Evolutionary conservation across 2,888 invertebrate genomes (phyloP).

Genomic region (Drosophila pseudotalamancana): DNA sequence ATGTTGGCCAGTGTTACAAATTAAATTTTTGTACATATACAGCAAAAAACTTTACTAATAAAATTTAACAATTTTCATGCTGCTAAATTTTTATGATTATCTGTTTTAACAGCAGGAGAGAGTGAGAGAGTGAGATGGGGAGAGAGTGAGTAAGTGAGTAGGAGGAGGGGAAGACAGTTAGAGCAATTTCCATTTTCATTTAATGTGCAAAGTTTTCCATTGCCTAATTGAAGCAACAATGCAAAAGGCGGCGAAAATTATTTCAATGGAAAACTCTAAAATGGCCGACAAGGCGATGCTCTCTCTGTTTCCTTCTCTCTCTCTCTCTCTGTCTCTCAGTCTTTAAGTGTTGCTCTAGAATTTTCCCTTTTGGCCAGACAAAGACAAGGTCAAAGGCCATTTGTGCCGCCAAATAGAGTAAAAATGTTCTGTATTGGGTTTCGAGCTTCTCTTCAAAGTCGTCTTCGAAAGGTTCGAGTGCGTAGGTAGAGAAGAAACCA

Average conservation of each 20-base stretch:
- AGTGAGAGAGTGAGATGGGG: no score
- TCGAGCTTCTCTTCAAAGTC: constrained; percentile 10
- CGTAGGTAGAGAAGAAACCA: constrained; percentile 46
- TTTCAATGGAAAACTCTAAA: constrained; percentile 52
- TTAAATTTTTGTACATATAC: constrained; percentile 53
- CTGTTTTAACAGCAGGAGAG: constrained; percentile 38
- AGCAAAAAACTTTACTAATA: constrained; percentile 65
- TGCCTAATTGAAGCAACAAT: constrained; percentile 74
- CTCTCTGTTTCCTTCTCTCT: neutral
- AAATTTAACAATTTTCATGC: constrained; percentile 73
- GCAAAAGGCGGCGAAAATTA: constrained; percentile 71
- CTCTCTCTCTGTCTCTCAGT: neutral
- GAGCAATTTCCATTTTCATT: constrained; percentile 50
- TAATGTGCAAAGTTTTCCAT: constrained; percentile 65
- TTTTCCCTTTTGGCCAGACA: constrained; percentile 25
- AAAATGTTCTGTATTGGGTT: constrained; percentile 31
- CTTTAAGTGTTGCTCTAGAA: neutral
- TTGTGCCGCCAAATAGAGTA: constrained; percentile 72
- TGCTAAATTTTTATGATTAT: constrained; percentile 75
- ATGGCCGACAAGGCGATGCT: constrained; percentile 38
- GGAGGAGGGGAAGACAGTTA: constrained; percentile 28
- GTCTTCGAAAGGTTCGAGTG: constrained; percentile 28
- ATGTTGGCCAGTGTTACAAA: constrained; percentile 67
- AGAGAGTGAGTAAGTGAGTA: no score
- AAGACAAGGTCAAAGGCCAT: constrained; percentile 75